Conservation (phyloP, 2,888 invertebrate species). For the Nephrotoma guestfalica region DNA sequence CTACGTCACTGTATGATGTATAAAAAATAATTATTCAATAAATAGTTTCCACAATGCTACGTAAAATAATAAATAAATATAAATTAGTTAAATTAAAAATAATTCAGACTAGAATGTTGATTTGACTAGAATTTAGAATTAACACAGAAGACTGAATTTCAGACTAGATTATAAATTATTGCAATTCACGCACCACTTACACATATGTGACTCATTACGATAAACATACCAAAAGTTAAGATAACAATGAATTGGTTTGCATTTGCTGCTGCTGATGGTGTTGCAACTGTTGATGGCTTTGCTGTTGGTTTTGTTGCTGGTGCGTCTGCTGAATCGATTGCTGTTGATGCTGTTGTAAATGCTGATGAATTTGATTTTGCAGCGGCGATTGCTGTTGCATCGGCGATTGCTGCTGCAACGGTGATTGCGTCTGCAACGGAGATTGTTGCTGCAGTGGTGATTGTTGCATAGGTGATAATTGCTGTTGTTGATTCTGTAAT, state of each 20-base stretch:
- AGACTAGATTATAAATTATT: not conserved
- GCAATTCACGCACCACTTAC: not conserved
- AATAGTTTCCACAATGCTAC: not conserved
- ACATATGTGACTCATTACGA: not conserved
- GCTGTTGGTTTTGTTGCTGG: not conserved
- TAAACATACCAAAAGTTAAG: not conserved
- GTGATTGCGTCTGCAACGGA: constrained; percentile 16
- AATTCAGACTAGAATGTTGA: not conserved
- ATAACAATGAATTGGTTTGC: not conserved
- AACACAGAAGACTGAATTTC: not conserved
- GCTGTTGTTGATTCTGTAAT: constrained; percentile 35
- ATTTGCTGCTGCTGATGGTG: not conserved
- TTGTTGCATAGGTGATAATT: constrained; percentile 20
- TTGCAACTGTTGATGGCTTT: not conserved
- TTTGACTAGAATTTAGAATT: not conserved
- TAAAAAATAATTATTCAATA: not conserved
- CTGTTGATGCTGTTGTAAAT: not conserved
- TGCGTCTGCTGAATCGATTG: not conserved
- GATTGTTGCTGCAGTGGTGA: constrained; percentile 10
- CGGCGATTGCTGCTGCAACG: constrained; percentile 17
- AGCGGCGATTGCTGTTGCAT: not conserved
- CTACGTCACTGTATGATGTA: not conserved
- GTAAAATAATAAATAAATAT: not conserved
- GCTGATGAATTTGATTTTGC: not conserved
- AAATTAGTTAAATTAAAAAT: not conserved